Evolutionary conservation across 2,888 invertebrate genomes (phyloP).

Genomic region (Muscina levida): DNA sequence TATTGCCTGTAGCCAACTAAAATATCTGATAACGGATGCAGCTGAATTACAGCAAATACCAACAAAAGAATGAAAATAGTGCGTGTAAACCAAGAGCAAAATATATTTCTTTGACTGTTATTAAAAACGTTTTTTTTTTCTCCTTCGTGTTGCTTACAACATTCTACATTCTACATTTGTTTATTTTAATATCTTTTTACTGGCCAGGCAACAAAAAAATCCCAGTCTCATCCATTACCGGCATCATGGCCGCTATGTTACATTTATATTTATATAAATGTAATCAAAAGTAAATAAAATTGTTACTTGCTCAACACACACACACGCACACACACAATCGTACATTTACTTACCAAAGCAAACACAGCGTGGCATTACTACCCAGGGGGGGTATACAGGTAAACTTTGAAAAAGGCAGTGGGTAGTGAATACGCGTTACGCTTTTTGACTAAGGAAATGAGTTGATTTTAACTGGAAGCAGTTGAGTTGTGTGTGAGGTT

Average conservation of each 20-base stretch:
- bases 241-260: not conserved
- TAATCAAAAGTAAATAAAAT: conserved; percentile 39
- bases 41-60: conserved; percentile 1
- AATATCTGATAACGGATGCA: conserved; percentile 38
- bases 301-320: not conserved
- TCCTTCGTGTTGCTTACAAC: no score
- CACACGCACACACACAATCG: not conserved
- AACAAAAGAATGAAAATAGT: not conserved
- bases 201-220: no score
- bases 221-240: no score
- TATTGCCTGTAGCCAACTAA: conserved; percentile 44
- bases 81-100: not conserved
- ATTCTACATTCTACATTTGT: not conserved
- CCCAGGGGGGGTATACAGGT: no score
- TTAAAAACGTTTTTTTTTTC: conserved; percentile 47
- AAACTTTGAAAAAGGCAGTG: no score
- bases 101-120: conserved; percentile 27
- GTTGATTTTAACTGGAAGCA: no score
- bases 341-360: no score
- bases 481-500: no score
- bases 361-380: no score
- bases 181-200: no score
- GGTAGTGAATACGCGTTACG: no score
- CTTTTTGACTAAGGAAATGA: no score
- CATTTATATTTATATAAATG: not conserved